Conservation (phyloP, 2,888 invertebrate genomes). For the Antitype chi region DNA sequence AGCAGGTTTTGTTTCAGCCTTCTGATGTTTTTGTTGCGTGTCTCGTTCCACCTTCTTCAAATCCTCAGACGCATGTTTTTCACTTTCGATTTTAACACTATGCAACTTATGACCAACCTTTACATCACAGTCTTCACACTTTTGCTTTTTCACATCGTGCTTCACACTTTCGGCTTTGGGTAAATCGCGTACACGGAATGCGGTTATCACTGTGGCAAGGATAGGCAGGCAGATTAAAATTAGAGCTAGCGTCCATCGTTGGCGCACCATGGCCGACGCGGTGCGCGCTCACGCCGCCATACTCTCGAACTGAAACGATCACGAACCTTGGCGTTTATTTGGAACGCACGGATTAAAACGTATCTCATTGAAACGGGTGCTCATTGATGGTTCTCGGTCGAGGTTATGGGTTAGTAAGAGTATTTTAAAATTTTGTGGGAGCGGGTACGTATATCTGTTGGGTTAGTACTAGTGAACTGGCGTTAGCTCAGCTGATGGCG, state of each 20-base stretch:
- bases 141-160: slow-evolving; percentile 72
- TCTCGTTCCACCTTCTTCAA: slow-evolving; percentile 79
- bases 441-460: slow-evolving; percentile 85
- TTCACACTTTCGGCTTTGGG: slow-evolving; percentile 81
- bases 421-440: slow-evolving; percentile 78
- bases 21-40: slow-evolving; percentile 76
- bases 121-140: slow-evolving; percentile 87
- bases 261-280: slow-evolving; percentile 87
- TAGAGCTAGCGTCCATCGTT: slow-evolving; percentile 87
- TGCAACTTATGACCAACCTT: slow-evolving; percentile 79
- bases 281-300: slow-evolving; percentile 87
- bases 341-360: slow-evolving; percentile 71
- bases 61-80: slow-evolving; percentile 77
- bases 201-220: slow-evolving; percentile 89
- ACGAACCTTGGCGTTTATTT: slow-evolving; percentile 81
- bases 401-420: slow-evolving; percentile 76
- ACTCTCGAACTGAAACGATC: slow-evolving; percentile 82
- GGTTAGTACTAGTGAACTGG: slow-evolving; percentile 92
- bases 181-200: slow-evolving; percentile 89
- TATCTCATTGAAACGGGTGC: slow-evolving; percentile 78
- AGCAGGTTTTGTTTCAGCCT: slow-evolving; percentile 71
- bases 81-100: slow-evolving; percentile 85
- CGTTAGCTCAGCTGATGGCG: slow-evolving; percentile 90
- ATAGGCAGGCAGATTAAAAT: slow-evolving; percentile 87
- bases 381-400: slow-evolving; percentile 82